Base-by-base conservation (phyloP, 2,888 invertebrate species). In the Lacanobia wlatinum region DNA sequence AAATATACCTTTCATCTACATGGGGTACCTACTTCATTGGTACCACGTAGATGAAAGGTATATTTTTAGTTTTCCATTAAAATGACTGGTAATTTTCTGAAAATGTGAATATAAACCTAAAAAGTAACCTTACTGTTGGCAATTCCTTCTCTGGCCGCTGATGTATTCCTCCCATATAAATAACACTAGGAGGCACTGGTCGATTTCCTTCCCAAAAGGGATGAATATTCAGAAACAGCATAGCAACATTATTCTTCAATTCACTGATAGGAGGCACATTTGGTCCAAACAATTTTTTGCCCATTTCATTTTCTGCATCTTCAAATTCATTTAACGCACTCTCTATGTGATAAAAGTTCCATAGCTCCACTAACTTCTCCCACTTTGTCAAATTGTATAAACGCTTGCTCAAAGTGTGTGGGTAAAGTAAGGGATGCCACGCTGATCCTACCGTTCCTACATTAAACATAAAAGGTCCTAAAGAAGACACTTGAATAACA, bases 211-310 rank as follows among this genome's bases (percentile, higher is more conserved):
- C 90, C 86, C 92, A 92, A 12, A 93, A 77, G 0, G 92, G 92
- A 86, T 96, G 91, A 2, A 88, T 84, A 78, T 96, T 96, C 1
- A 94, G 64, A 74, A 96, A 91, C n/a, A 95, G 62, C 88, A 95
- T 85, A 60, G 93, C 91, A 12, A 93, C 85, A 62, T 89, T 89
- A 23, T 88, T 82, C 12, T 67, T 73, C 28, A 91, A 77, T 59
- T 87, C 87, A 23, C 28, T 70, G 5, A 90, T 8, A 16, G 73
- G 14, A 1, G 90, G 89, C 6, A 82, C 61, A 53, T 88, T 71
- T 6, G 82, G 55, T 2, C 92, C 92, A 73, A 91, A 89, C 9
- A 84, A 21, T 64, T 48, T 71, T 62, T 70, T 85, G 0, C 82
- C 58, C 60, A 84, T 67, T 53, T 72, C 55, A 72, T 89, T 73